phyloP scores from a whole-genome alignment of 2,888 invertebrate genomes.

The Tenthredo mesomela region DNA sequence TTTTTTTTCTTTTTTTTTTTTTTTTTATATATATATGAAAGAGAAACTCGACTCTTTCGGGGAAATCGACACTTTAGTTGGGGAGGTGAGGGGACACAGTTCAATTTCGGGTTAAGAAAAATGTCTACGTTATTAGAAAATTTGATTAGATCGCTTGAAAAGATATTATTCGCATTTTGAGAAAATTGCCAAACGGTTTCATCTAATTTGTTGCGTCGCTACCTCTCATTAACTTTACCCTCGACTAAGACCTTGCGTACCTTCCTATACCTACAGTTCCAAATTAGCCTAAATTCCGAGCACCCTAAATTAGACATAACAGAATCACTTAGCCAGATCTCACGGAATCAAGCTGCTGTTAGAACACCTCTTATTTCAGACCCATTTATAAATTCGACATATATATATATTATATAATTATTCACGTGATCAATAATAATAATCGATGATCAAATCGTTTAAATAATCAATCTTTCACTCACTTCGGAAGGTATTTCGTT shows the following conservation, averaged over 20 bases:
- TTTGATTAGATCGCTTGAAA: slow-evolving; percentile 39
- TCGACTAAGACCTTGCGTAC: slow-evolving; percentile 36
- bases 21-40: background rate
- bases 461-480: background rate
- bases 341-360: slow-evolving; percentile 29
- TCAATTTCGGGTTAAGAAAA: slow-evolving; percentile 24
- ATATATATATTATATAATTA: background rate
- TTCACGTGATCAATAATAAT: background rate
- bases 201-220: slow-evolving; percentile 51
- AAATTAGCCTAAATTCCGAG: slow-evolving; percentile 48
- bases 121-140: slow-evolving; percentile 42
- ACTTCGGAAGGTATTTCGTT: background rate
- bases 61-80: slow-evolving; percentile 31
- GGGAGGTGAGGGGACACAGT: background rate
- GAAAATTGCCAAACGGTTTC: slow-evolving; percentile 44
- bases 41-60: slow-evolving; percentile 35
- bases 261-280: slow-evolving; percentile 8
- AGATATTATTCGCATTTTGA: slow-evolving; percentile 35
- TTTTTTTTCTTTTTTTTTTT: background rate
- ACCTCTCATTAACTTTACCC: slow-evolving; percentile 49
- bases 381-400: background rate
- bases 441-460: background rate
- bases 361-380: slow-evolving; percentile 28
- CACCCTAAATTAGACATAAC: slow-evolving; percentile 50
- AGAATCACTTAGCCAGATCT: slow-evolving; percentile 45